These are phyloP conservation scores for Augochlora pura DNA, from an alignment of 1,140 invertebrate species.

Conservation along the genomic window DNA sequence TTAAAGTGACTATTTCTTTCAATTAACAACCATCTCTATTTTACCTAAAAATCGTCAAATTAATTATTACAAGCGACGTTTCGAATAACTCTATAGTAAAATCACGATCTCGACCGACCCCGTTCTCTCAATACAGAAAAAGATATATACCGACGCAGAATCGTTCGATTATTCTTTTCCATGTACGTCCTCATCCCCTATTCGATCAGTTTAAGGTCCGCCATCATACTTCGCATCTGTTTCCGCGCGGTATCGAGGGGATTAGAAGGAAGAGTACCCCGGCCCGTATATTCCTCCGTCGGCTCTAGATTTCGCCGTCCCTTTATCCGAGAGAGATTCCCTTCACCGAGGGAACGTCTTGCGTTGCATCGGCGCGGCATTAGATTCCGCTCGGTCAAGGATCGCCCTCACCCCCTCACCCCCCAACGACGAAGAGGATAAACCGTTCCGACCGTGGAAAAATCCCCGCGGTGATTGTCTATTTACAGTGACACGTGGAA, in stretches of 20 bases:
- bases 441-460: not conserved
- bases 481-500: conserved; percentile 6
- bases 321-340: not conserved
- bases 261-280: too few relatives aligned
- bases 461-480: conserved; percentile 20
- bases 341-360: conserved; percentile 4
- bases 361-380: conserved; percentile 19
- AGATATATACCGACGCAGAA: not conserved
- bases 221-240: conserved; percentile 4
- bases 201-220: not conserved
- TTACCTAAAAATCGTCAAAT: too few relatives aligned
- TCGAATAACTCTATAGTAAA: too few relatives aligned
- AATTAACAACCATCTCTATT: too few relatives aligned
- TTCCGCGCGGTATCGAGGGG: conserved; percentile 9
- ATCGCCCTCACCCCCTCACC: too few relatives aligned
- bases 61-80: too few relatives aligned
- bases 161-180: not conserved
- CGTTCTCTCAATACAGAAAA: too few relatives aligned
- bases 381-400: conserved; percentile 3
- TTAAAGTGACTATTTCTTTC: too few relatives aligned
- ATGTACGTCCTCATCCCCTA: not conserved
- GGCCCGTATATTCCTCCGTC: not conserved
- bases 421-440: conserved; percentile 8
- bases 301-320: not conserved
- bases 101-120: too few relatives aligned